Evolutionary conservation across 2,797 vertebrate genomes (phyloP).

Genomic region (Sorex maritimensis): DNA sequence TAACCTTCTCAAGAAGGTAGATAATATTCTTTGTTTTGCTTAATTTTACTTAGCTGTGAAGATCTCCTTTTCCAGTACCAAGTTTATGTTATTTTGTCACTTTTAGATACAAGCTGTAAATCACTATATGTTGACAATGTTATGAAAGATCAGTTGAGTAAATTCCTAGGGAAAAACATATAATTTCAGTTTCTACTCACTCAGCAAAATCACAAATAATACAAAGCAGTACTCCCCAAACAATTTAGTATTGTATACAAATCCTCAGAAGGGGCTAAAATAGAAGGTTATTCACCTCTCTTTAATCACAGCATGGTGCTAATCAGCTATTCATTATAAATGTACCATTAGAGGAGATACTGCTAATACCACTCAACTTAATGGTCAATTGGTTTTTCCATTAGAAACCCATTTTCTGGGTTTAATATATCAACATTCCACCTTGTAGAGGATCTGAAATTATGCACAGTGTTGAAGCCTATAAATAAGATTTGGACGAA

Average conservation of each 20-base stretch:
- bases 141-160: conserved; percentile 68
- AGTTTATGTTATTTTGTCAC: conserved; percentile 62
- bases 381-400: conserved; percentile 73
- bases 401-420: conserved; percentile 73
- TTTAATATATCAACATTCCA: conserved; percentile 69
- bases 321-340: conserved; percentile 67
- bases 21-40: conserved; percentile 47
- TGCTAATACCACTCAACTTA: conserved; percentile 56
- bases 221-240: conserved; percentile 43
- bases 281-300: conserved; percentile 52
- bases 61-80: conserved; percentile 63
- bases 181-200: conserved; percentile 52
- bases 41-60: conserved; percentile 65
- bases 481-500: conserved; percentile 45
- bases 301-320: conserved; percentile 71
- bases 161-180: conserved; percentile 51
- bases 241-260: not conserved
- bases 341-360: conserved; percentile 45
- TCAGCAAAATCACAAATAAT: conserved; percentile 48
- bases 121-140: conserved; percentile 41
- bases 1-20: conserved; percentile 63
- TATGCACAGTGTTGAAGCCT: conserved; percentile 28
- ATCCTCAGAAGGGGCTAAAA: not conserved
- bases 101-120: conserved; percentile 64
- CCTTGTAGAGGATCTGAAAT: conserved; percentile 49